Base-by-base conservation (phyloP, 2,797 vertebrate genomes). In the Urophycis tenuis region DNA sequence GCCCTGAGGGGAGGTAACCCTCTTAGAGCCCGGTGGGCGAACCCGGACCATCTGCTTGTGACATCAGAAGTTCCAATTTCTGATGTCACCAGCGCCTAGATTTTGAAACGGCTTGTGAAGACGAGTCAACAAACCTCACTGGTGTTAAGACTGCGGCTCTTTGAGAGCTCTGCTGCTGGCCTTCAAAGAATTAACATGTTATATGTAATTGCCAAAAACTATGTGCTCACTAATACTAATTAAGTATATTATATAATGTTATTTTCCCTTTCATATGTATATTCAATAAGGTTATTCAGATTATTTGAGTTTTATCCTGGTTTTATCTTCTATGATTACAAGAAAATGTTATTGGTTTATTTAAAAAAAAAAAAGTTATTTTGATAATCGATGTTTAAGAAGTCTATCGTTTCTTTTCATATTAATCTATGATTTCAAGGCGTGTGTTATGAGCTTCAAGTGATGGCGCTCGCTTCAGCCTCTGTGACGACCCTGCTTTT, bases 261-360 rank as follows among this genome's bases (percentile, higher is more conserved):
- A 53, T 60, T 60, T 60, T 60, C 53, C 22, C 31, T 41, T 74
- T 31, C 41, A 36, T 74, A 69, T 49, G 30, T 79, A 64, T 87
- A 87, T 80, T 82, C 84, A 81, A 87, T 76, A 67, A 19, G 34
- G 11, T 22, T 32, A 39, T 1, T 78, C 34, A 77, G 75, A 69
- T 71, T 5, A 71, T 34, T 32, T 79, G n/a, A 84, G 5, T 83
- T 79, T 77, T 9, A 77, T 39, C 29, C 78, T 75, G 83, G 74
- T 82, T 82, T 88, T 90, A 89, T 88, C 87, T 89, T 83, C 33
- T 11, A 67, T 29, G 60, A 67, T 67, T 67, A 67, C 25, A 77
- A 75, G 45, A 82, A 74, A 84, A 80, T 19, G 76, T 83, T 87
- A 85, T 85, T 90, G 89, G 90, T 84, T 80, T 33, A 53, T 77